Percentiles rank a stretch among this genome's conserved stretches.
phyloP scores from a whole-genome alignment of 1,140 invertebrate species.

The Drosophila carrolli region DNA sequence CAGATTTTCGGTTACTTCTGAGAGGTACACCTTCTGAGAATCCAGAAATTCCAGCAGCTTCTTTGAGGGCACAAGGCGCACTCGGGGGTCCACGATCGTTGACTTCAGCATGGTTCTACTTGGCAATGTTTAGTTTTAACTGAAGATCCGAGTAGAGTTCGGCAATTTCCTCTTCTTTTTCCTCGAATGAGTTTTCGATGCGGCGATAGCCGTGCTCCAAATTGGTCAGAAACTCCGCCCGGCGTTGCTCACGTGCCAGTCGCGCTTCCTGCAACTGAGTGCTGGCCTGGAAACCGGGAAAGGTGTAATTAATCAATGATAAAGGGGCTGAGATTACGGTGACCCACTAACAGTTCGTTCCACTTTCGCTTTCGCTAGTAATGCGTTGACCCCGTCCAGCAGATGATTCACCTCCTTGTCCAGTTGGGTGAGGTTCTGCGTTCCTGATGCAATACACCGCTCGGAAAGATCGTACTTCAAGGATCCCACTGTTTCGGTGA shows the following conservation, averaged over 20 bases:
- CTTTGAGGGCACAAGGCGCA: constrained; percentile 86
- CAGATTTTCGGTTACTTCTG: constrained; percentile 57
- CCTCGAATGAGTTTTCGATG: constrained; percentile 91
- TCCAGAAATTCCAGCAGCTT: constrained; percentile 80
- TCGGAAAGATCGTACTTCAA: constrained; percentile 86
- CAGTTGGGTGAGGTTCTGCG: constrained; percentile 52
- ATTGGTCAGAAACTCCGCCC: constrained; percentile 91
- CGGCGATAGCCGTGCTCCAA: constrained; percentile 90
- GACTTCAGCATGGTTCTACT: constrained; percentile 84
- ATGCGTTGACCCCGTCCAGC: constrained; percentile 47
- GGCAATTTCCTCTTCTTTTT: constrained; percentile 91
- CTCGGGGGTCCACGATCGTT: constrained; percentile 67
- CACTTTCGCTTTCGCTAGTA: constrained; percentile 65
- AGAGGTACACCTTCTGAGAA: constrained; percentile 46
- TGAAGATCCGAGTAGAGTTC: constrained; percentile 91
- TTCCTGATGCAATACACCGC: constrained; percentile 74
- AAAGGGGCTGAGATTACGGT: neutral
- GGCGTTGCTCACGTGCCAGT: constrained; percentile 87
- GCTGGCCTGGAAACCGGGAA: constrained; percentile 83
- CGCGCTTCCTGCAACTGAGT: constrained; percentile 86
- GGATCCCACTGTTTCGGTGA: constrained; percentile 91
- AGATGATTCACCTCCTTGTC: constrained; percentile 56
- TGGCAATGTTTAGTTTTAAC: constrained; percentile 88
- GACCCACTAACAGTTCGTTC: constrained; percentile 46
- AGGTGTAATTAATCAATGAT: constrained; percentile 12